A percentile compares a stretch with the other conserved stretches of the same genome.
phyloP scores from a whole-genome alignment of 1,140 invertebrate genomes.

The fruit fly (Drosophila melanogaster) region DNA sequence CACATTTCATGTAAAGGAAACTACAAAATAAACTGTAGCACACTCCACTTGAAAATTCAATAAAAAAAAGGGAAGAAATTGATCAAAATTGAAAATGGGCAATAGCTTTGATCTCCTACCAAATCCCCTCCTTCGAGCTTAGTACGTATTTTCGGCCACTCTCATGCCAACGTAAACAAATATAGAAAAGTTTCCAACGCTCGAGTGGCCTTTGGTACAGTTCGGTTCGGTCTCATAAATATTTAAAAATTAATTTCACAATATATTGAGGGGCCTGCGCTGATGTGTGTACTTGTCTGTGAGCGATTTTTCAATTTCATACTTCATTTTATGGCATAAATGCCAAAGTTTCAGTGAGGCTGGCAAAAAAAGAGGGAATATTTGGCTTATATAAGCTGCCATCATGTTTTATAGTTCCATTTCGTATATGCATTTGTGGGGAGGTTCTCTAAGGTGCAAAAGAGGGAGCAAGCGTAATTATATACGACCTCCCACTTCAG shows the following conservation, averaged over 20 bases:
- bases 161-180: slow-evolving; percentile 56
- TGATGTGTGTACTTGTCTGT: slow-evolving; percentile 28
- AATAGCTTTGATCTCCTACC: slow-evolving; percentile 32
- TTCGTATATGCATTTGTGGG: background rate
- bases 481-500: slow-evolving; percentile 40
- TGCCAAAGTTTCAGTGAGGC: slow-evolving; percentile 63
- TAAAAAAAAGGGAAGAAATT: slow-evolving; percentile 36
- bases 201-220: slow-evolving; percentile 26
- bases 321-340: slow-evolving; percentile 82
- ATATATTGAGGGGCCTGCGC: slow-evolving; percentile 50
- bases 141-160: background rate
- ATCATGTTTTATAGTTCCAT: slow-evolving; percentile 67
- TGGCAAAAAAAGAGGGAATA: background rate
- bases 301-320: slow-evolving; percentile 81
- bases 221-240: slow-evolving; percentile 66
- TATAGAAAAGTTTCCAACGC: slow-evolving; percentile 36
- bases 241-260: slow-evolving; percentile 84
- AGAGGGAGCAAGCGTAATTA: slow-evolving; percentile 60
- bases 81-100: slow-evolving; percentile 55
- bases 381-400: slow-evolving; percentile 62
- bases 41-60: slow-evolving; percentile 67
- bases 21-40: slow-evolving; percentile 42
- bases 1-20: slow-evolving; percentile 67
- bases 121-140: background rate
- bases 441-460: slow-evolving; percentile 57